These are phyloP conservation scores for Adoxophyes honmai DNA, from an alignment of 1,140 invertebrate species.

Conservation along the genomic window DNA sequence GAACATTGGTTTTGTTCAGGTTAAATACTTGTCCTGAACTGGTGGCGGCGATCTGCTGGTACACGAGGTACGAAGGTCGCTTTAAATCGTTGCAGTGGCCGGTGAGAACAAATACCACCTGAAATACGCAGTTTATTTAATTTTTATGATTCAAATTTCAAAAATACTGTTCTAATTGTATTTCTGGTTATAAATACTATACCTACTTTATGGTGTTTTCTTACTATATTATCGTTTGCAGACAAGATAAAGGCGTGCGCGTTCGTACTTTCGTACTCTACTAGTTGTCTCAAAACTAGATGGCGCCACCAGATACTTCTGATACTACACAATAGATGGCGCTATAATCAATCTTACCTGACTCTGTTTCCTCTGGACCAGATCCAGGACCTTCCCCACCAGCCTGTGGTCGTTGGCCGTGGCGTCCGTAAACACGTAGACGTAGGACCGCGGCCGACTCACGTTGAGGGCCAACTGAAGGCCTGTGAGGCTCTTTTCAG, in stretches of 20 bases:
- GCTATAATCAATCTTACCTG: constrained; percentile 74
- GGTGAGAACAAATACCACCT: constrained; percentile 88
- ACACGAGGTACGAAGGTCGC: constrained; percentile 80
- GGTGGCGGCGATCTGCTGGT: constrained; percentile 84
- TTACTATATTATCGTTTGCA: no score
- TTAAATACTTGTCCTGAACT: constrained; percentile 87
- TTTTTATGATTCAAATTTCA: no score
- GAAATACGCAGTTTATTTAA: constrained; percentile 24
- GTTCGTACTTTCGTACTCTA: no score
- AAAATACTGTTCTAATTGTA: no score
- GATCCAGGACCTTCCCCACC: constrained; percentile 80
- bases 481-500: constrained; percentile 83
- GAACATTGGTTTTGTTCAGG: constrained; percentile 84
- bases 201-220: no score
- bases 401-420: constrained; percentile 82
- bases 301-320: no score
- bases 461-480: constrained; percentile 82
- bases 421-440: constrained; percentile 89
- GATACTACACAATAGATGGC: no score
- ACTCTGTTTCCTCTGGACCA: constrained; percentile 84
- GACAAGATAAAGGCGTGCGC: no score
- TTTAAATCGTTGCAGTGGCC: constrained; percentile 83
- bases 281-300: no score
- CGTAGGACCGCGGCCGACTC: constrained; percentile 81
- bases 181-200: no score